Conservation (phyloP, 2,797 vertebrate species). For the Pithecia hirsuta region DNA sequence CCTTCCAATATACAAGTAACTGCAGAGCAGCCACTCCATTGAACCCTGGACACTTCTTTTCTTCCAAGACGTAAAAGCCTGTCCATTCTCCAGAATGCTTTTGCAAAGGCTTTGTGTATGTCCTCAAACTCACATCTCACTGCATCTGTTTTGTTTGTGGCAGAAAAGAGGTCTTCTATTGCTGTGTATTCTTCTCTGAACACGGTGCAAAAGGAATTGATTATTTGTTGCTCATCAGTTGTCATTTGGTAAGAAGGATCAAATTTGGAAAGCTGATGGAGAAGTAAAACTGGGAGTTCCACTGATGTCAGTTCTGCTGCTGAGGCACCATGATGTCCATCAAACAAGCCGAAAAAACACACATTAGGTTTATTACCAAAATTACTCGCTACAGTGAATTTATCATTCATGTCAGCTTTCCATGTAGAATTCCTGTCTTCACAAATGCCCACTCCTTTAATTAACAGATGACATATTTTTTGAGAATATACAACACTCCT, state of each 20-base stretch:
- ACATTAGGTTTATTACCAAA: constrained; percentile 81
- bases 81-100: constrained; percentile 84
- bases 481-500: constrained; percentile 10
- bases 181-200: constrained; percentile 79
- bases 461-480: constrained; percentile 64
- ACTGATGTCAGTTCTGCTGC: constrained; percentile 78
- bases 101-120: constrained; percentile 81
- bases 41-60: constrained; percentile 80
- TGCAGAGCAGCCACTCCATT: constrained; percentile 83
- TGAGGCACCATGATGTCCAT: constrained; percentile 73
- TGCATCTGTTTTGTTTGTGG: neutral
- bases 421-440: constrained; percentile 81
- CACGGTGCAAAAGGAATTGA: constrained; percentile 79
- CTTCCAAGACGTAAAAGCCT: constrained; percentile 82
- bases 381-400: constrained; percentile 66
- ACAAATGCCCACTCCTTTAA: constrained; percentile 80
- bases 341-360: constrained; percentile 82
- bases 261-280: constrained; percentile 80
- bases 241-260: constrained; percentile 79
- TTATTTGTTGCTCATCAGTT: constrained; percentile 65
- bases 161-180: constrained; percentile 69
- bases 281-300: constrained; percentile 82
- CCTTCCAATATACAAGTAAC: constrained; percentile 82
- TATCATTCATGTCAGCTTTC: constrained; percentile 80
- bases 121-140: constrained; percentile 2